Conservation (phyloP, 1,140 invertebrate species). For the Trichoplusia ni region DNA sequence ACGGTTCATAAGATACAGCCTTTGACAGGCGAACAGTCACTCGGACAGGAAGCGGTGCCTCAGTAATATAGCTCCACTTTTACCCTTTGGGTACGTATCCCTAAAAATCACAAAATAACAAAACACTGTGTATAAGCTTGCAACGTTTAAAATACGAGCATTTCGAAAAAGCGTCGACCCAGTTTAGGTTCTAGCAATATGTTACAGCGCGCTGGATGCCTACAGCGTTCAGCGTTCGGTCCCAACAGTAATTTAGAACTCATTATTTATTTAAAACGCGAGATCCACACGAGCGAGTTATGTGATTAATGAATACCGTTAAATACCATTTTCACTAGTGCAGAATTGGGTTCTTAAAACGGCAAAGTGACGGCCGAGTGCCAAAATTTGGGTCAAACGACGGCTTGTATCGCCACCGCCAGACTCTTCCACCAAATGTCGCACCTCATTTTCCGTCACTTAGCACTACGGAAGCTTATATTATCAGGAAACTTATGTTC, state of each 20-base stretch:
- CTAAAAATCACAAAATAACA: too few species aligned
- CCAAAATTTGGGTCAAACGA: constrained; percentile 62
- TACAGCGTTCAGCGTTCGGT: not conserved
- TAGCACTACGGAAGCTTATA: constrained; percentile 44
- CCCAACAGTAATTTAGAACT: constrained; percentile 28
- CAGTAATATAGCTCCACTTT: too few species aligned
- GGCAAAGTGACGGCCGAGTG: constrained; percentile 37
- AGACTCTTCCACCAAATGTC: constrained; percentile 57
- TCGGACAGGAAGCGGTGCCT: too few species aligned
- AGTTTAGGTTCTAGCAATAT: constrained; percentile 10
- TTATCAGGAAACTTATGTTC: constrained; percentile 36
- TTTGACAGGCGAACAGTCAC: too few species aligned
- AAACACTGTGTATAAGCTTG: too few species aligned
- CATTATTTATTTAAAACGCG: constrained; percentile 32
- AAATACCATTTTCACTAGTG: constrained; percentile 24
- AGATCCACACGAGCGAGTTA: constrained; percentile 12
- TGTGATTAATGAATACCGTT: constrained; percentile 27
- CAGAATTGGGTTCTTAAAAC: constrained; percentile 28
- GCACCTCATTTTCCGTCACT: constrained; percentile 66
- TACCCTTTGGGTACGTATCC: too few species aligned
- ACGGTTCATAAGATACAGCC: too few species aligned
- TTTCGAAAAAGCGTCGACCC: not conserved
- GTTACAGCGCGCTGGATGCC: not conserved
- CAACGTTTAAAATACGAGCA: not conserved
- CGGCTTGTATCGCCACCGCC: constrained; percentile 59